Base-by-base conservation (phyloP, 1,140 invertebrate genomes). In the Rhagoletis pomonella region DNA sequence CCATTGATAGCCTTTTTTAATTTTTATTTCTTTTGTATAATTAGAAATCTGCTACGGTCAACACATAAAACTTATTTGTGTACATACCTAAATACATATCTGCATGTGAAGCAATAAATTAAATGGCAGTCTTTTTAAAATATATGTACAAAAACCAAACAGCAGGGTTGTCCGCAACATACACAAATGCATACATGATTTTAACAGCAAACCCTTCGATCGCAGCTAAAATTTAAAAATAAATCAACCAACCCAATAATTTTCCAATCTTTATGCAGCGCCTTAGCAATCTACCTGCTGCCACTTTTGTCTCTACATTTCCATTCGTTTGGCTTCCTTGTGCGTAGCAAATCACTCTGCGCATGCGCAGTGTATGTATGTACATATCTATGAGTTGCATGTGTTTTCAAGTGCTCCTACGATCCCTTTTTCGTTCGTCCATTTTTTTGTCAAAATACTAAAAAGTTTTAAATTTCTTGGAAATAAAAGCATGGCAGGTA, bases 381-480 rank as follows among this genome's bases (percentile, higher is more conserved):
- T 7, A 81, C 42, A 17, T n/a, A 19, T 7, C 9, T 42, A 81
- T 81, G 73, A 55, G 47, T 81, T 81, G 73, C 73, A 81, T 81
- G 17, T 81, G 73, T 81, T 81, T 58, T 81, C 47, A 55, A 81
- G 73, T 81, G n/a, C 55, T 12, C 4, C 29, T 58, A 17, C 47
- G n/a, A 29, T 81, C 73, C 73, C 73, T 55, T 81, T 29, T 81
- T 55, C 17, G 14, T 81, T 5, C 9, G n/a, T 55, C 10, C 47
- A 81, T 7, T 14, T 42, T 47, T 50, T 50, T 67, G 29, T 42
- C 65, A 67, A 77, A 77, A 29, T 47, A 6, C 2, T 55, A 55
- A 81, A 81, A 81, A 81, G 73, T 81, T 81, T 81, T 81, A 55
- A 81, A 58, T 81, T 81, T 81, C 73, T 81, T 81, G 73, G 73